Conservation (phyloP, 2,113 vertebrate genomes). For the Macrotis lagotis region DNA sequence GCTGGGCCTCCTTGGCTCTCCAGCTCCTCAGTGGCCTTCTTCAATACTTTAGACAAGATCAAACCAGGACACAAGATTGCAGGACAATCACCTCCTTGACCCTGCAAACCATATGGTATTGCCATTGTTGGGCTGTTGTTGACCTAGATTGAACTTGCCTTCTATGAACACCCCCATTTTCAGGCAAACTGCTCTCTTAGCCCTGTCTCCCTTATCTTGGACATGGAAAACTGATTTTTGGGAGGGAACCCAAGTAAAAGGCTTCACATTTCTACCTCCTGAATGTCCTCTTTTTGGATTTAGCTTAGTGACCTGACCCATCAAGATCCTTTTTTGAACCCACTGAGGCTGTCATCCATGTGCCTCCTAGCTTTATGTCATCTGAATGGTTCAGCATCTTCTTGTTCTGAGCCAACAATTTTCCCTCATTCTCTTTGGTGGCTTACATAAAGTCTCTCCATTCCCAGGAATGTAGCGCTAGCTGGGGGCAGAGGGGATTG, state of each 20-base stretch:
- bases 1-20: background rate
- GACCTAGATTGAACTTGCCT: background rate
- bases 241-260: background rate
- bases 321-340: background rate
- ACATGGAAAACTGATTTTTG: background rate
- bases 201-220: background rate
- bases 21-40: background rate
- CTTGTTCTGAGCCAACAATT: background rate
- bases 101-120: background rate
- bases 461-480: background rate
- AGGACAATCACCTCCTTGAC: background rate
- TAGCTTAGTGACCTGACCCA: background rate
- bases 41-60: background rate
- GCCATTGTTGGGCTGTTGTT: background rate
- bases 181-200: background rate
- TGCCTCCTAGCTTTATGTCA: background rate
- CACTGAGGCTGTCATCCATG: background rate
- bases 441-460: background rate
- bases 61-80: background rate
- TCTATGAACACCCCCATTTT: background rate
- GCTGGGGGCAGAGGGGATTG: background rate
- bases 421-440: background rate
- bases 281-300: background rate
- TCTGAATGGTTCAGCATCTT: background rate
- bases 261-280: background rate